These are phyloP conservation scores for Lethocerus indicus DNA, from an alignment of 1,140 invertebrate genomes.

Conservation along the genomic window DNA sequence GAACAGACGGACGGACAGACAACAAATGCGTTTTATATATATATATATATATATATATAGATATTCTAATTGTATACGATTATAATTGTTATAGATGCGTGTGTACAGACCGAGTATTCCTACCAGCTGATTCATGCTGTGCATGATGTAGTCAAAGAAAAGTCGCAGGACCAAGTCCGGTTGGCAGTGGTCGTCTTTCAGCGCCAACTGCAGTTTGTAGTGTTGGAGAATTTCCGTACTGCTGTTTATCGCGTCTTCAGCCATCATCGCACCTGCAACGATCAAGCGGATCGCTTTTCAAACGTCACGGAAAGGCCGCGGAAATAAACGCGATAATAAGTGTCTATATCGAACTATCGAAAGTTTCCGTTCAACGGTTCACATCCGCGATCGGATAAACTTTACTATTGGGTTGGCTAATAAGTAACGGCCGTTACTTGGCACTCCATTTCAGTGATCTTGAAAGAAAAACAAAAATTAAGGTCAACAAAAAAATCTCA, in stretches of 20 bases:
- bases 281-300: conserved; percentile 5
- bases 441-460: background rate
- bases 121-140: conserved; percentile 33
- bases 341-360: background rate
- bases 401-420: background rate
- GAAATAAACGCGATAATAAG: background rate
- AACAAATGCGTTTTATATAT: too few relatives aligned
- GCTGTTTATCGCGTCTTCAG: conserved; percentile 43
- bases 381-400: background rate
- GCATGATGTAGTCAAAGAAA: conserved; percentile 55
- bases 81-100: background rate
- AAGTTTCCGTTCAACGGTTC: background rate
- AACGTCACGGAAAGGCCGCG: background rate
- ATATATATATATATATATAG: too few relatives aligned
- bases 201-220: conserved; percentile 39
- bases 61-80: background rate
- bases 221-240: conserved; percentile 39
- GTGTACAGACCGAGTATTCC: conserved; percentile 44
- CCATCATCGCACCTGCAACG: conserved; percentile 40
- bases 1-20: too few relatives aligned
- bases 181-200: conserved; percentile 50
- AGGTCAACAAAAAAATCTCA: background rate
- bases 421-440: background rate
- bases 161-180: conserved; percentile 59
- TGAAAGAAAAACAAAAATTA: background rate